phyloP scores from a whole-genome alignment of 2,888 invertebrate species.

The Schizotus pectinicornis region DNA sequence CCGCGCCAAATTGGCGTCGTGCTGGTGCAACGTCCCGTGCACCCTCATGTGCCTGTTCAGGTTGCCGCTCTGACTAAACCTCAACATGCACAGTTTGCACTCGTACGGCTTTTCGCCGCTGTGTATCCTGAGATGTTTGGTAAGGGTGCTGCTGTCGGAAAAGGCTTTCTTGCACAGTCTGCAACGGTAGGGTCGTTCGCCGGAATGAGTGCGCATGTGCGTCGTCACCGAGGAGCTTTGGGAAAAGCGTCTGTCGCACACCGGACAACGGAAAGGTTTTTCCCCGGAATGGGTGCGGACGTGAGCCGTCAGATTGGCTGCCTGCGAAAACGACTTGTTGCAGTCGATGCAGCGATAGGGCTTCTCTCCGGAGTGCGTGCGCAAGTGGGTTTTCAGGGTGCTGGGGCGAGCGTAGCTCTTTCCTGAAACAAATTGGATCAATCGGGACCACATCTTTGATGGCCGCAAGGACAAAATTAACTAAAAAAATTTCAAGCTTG shows the following conservation, averaged over 20 bases:
- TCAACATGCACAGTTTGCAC: constrained; percentile 92
- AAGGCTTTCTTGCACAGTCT: constrained; percentile 97
- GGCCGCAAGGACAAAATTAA: too few species aligned
- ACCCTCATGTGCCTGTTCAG: constrained; percentile 99
- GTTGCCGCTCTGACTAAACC: constrained; percentile 98
- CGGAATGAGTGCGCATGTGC: constrained; percentile 99
- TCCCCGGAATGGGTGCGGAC: constrained; percentile 96
- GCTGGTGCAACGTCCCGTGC: constrained; percentile 68
- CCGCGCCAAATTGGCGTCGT: constrained; percentile 45
- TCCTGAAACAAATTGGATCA: constrained; percentile 41
- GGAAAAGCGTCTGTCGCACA: constrained; percentile 95
- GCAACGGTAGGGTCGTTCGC: constrained; percentile 95
- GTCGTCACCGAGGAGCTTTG: constrained; percentile 96
- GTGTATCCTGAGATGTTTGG: constrained; percentile 93
- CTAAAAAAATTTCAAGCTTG: too few species aligned
- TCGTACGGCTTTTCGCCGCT: constrained; percentile 97
- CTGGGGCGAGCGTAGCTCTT: constrained; percentile 97
- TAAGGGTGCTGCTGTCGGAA: constrained; percentile 97
- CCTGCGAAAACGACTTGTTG: constrained; percentile 96
- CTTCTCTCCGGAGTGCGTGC: constrained; percentile 96
- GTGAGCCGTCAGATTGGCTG: constrained; percentile 97
- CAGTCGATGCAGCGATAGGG: constrained; percentile 92
- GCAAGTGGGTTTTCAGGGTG: constrained; percentile 94
- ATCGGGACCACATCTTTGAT: too few species aligned
- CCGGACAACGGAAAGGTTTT: constrained; percentile 95